A percentile compares a stretch with the other conserved stretches of the same genome.
phyloP scores from a whole-genome alignment of 2,888 invertebrate species.

The Cheilosia pagana region DNA sequence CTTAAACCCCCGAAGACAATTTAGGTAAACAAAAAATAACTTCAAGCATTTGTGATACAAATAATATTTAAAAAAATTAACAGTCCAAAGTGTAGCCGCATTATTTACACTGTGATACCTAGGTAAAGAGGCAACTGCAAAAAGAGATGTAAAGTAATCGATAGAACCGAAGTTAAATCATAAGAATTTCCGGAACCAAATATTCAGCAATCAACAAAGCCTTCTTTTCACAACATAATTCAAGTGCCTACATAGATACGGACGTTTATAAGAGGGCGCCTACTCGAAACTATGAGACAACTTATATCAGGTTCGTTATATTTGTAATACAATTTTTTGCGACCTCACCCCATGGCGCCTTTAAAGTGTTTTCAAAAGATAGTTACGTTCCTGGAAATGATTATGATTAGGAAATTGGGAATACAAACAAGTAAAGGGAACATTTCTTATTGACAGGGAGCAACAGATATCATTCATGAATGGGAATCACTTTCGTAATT shows the following conservation, averaged over 20 bases:
- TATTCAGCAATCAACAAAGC: background rate
- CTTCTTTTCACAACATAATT: background rate
- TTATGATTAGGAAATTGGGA: background rate
- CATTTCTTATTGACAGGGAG: background rate
- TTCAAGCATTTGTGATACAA: too few relatives aligned
- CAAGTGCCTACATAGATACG: background rate
- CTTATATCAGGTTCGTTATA: background rate
- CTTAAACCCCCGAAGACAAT: too few relatives aligned
- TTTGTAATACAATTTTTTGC: background rate
- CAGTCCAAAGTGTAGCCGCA: too few relatives aligned
- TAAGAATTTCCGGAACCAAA: constrained; percentile 2
- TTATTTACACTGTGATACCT: too few relatives aligned
- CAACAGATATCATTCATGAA: background rate
- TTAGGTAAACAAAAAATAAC: too few relatives aligned
- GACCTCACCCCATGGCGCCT: too few relatives aligned
- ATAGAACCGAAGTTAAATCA: background rate
- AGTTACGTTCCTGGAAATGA: background rate
- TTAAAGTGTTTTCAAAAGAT: too few relatives aligned
- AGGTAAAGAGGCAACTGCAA: too few relatives aligned
- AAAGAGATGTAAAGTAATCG: background rate
- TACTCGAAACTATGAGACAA: background rate
- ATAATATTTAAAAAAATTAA: too few relatives aligned
- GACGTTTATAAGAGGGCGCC: background rate
- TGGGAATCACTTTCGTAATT: too few relatives aligned
- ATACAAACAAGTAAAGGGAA: background rate